Evolutionary conservation across 1,140 invertebrate genomes (phyloP), one percentile per base, ranked within the genome.

Genomic region (Drosophila micromelanica): DNA sequence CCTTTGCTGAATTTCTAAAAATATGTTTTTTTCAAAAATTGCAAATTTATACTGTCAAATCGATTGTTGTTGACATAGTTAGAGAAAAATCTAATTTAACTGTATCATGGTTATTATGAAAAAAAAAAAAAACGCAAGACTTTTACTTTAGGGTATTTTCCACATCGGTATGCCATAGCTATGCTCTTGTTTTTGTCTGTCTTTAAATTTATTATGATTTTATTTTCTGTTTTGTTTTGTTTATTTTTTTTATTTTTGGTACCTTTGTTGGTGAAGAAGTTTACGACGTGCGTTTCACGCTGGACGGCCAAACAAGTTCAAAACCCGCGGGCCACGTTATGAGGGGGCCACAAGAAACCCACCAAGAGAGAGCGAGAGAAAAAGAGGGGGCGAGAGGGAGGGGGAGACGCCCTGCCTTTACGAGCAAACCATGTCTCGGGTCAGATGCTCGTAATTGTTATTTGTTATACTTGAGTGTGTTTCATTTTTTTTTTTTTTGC

Each of bases 381-480:
- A 2, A 17, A 40, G 37, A 40, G 37, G 1, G 17, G 12, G 17
- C 7, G 40, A 15, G 54, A 9, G 13, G n/a, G n/a, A 30, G 23
- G 8, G 12, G 27, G 7, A 38, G 9, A 12, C 30, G 13, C 23
- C 32, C 59, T 43, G 20, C 45, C 27, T 42, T 56, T 56, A 56
- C 55, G 38, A 52, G 9, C 43, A 13, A 38, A 51, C 20, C 62
- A 38, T 38, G 62, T 49, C 15, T 54, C 23, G 35, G 38, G 15
- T 46, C 43, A 73, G 64, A 72, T 51, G 30, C 68, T 71, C 62
- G 73, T 73, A 76, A 71, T 71, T 67, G 70, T 71, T 76, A 73
- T 76, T 76, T 72, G 70, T 68, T 73, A 55, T 48, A 55, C 63
- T 73, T 49, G 52, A 52, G 74, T 48, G 54, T 52, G 15, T 48